Conservation (phyloP, 1,140 invertebrate species). For the Solen grandis region DNA sequence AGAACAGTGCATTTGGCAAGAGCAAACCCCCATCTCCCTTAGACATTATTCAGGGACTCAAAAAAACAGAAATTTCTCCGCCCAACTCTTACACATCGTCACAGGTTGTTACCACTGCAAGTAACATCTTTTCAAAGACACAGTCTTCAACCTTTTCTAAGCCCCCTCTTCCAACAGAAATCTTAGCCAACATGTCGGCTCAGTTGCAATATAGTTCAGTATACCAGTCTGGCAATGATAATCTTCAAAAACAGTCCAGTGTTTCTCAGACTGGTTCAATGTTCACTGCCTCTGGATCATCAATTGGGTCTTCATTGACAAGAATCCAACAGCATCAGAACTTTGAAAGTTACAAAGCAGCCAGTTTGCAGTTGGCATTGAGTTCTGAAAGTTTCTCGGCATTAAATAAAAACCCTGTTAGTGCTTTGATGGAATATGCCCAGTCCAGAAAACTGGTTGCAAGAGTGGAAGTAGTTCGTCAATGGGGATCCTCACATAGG, state of each 20-base stretch:
- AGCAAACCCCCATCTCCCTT: constrained; percentile 36
- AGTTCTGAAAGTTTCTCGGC: constrained; percentile 80
- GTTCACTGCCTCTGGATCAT: not conserved
- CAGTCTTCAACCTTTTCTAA: no score
- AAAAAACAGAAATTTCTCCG: constrained; percentile 31
- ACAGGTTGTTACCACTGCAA: not conserved
- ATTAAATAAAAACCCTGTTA: constrained; percentile 82
- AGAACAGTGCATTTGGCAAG: constrained; percentile 20
- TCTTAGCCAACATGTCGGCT: no score
- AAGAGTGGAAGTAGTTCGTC: constrained; percentile 77
- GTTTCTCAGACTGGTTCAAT: not conserved
- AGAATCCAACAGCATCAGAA: not conserved
- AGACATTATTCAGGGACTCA: constrained; percentile 35
- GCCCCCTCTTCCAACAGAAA: not conserved
- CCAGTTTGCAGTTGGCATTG: constrained; percentile 46
- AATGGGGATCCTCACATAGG: constrained; percentile 79
- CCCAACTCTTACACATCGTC: not conserved
- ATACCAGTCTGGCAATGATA: not conserved
- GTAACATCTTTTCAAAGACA: no score
- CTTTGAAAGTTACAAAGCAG: not conserved
- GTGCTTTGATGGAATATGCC: constrained; percentile 82
- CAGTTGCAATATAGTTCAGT: not conserved
- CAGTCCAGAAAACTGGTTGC: constrained; percentile 79
- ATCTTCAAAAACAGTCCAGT: not conserved
- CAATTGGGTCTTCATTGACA: not conserved